Base-by-base conservation (phyloP, 2,113 vertebrate species). In the Dasyurus viverrinus region DNA sequence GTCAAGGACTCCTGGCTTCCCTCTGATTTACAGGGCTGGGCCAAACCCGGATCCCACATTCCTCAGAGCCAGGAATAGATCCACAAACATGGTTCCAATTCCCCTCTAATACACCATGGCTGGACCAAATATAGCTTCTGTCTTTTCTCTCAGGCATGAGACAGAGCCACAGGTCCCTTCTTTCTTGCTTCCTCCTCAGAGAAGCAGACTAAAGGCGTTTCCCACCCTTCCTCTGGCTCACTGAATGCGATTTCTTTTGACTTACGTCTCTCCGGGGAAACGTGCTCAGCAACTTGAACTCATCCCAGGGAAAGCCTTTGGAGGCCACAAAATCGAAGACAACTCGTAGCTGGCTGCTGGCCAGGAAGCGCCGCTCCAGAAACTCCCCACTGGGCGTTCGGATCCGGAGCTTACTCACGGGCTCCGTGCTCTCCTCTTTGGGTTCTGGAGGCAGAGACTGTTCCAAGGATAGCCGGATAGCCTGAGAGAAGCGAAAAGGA, bases 301-400 rank as follows among this genome's bases (percentile, higher is more conserved):
- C 99, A 50, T 99, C 99, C 97, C 99, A 99, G 60, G 99, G 99
- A 98, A 99, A 99, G 95, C 99, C 99, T 98, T 99, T 99, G 98
- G 99, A 99, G 98, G 99, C 99, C 97, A 99, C 99, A 94, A 99
- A 99, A 99, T 99, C 99, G 96, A 99, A 99, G 98, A 99, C 99
- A 96, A 99, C 99, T 98, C 99, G 99, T 68, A 99, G 99, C 97
- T 99, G 99, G 98, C 98, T 99, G 99, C 98, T 99, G 96, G 99
- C 99, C 97, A 99, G 99, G 98, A 99, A 99, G 97, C 99, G 99
- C 68, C 99, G 98, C 97, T 99, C 99, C 92, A 99, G 98, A 98
- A 99, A 99, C 98, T 99, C 99, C 93, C 99, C 99, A 2, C 99
- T 99, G 92, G 99, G 99, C 0, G 99, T 99, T 95, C 99, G 99